Percentiles rank a stretch among this genome's conserved stretches.
Conservation (phyloP, 2,888 invertebrate species). For the Phrixothrix hirtus region DNA sequence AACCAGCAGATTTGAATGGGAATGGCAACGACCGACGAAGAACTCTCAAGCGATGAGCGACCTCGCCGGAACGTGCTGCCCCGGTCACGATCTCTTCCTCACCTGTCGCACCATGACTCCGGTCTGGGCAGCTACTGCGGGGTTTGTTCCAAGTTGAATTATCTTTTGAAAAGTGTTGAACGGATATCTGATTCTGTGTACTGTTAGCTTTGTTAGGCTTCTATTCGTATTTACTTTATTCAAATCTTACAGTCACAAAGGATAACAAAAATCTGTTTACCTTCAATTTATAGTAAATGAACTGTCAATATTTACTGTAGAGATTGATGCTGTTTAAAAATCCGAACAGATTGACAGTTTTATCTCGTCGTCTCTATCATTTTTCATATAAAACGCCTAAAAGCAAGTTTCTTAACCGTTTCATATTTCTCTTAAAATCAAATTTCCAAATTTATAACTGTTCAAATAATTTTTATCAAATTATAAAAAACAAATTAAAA, state of each 20-base stretch:
- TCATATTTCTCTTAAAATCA: too few relatives aligned
- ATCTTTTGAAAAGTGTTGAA: too few relatives aligned
- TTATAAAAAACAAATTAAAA: neutral
- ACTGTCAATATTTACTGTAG: conserved; percentile 13
- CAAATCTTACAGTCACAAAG: conserved; percentile 1
- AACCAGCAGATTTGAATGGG: conserved; percentile 29
- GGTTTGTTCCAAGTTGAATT: conserved; percentile 48
- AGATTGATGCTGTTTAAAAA: conserved; percentile 8
- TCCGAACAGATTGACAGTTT: too few relatives aligned
- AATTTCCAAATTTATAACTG: too few relatives aligned
- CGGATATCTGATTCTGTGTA: too few relatives aligned
- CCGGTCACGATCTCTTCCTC: conserved; percentile 70
- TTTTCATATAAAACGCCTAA: too few relatives aligned
- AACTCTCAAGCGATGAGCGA: conserved; percentile 48
- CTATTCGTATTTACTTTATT: too few relatives aligned
- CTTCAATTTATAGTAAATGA: conserved; percentile 8
- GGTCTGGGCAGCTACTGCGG: conserved; percentile 57
- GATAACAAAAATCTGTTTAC: conserved; percentile 11
- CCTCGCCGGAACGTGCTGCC: conserved; percentile 58
- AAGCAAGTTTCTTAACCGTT: too few relatives aligned
- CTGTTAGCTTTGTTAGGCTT: too few relatives aligned
- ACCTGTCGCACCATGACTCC: conserved; percentile 63
- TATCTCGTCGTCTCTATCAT: too few relatives aligned
- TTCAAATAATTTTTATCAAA: too few relatives aligned
- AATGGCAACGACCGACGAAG: conserved; percentile 53